A percentile compares a stretch with the other conserved stretches of the same genome.
Evolutionary conservation across 2,888 invertebrate genomes (phyloP).

Genomic region (Drosophila paramelanica): DNA sequence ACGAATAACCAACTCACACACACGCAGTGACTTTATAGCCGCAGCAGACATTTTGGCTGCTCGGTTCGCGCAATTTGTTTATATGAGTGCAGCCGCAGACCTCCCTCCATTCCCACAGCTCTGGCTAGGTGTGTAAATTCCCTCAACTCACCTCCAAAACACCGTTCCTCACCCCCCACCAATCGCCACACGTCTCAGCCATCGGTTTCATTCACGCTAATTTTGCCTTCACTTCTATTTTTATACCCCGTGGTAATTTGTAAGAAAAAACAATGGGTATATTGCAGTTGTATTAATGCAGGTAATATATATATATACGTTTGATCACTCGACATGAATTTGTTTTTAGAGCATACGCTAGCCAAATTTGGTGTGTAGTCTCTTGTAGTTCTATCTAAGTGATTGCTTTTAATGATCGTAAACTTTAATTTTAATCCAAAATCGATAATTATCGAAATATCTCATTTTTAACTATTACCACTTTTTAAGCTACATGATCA

Average conservation of each 20-base stretch:
- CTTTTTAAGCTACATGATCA: too few species aligned
- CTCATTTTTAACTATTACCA: too few species aligned
- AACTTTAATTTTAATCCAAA: too few species aligned
- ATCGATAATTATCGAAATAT: too few species aligned
- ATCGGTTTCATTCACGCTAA: constrained; percentile 60
- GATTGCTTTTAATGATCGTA: too few species aligned
- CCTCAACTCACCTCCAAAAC: constrained; percentile 22
- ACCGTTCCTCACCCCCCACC: neutral
- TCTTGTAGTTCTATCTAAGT: too few species aligned
- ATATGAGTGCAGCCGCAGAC: constrained; percentile 54
- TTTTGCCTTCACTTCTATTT: constrained; percentile 51
- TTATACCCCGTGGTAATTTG: constrained; percentile 11
- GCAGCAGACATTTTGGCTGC: constrained; percentile 66
- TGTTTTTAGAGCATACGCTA: neutral
- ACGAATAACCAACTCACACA: constrained; percentile 28
- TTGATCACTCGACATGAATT: too few species aligned
- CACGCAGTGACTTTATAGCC: constrained; percentile 50
- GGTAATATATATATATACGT: neutral
- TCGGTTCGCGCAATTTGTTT: constrained; percentile 65
- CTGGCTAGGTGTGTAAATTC: constrained; percentile 56
- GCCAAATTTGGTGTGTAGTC: neutral
- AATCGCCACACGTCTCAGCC: constrained; percentile 36
- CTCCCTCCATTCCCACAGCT: constrained; percentile 4
- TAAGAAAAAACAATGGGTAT: constrained; percentile 3
- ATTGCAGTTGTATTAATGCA: neutral